Evolutionary conservation across 2,888 invertebrate genomes (phyloP).

Genomic region (Phragmatobia fuliginosa): DNA sequence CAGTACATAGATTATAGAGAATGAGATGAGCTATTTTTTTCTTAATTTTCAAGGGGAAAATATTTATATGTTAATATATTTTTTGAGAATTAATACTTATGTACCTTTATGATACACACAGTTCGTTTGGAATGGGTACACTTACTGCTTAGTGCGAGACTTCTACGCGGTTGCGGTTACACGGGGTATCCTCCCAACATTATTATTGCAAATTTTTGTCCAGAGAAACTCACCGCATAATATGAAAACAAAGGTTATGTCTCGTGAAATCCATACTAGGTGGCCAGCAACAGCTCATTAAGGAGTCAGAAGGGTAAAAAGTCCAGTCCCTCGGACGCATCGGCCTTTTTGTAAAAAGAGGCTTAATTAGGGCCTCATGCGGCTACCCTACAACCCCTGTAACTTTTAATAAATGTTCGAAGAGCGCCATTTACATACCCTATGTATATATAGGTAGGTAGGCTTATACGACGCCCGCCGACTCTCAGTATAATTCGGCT

Average conservation of each 20-base stretch:
- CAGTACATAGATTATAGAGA: background rate
- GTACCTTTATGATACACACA: background rate
- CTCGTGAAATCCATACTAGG: constrained; percentile 78
- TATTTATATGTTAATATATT: background rate
- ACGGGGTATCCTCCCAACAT: constrained; percentile 43
- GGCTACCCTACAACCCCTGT: constrained; percentile 85
- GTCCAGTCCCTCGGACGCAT: constrained; percentile 70
- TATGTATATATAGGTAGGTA: constrained; percentile 46
- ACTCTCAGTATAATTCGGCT: constrained; percentile 19
- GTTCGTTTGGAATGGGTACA: background rate
- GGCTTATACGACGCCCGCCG: constrained; percentile 31
- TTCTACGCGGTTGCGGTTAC: constrained; percentile 23
- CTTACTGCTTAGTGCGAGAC: constrained; percentile 16
- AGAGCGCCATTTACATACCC: constrained; percentile 70
- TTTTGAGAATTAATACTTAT: background rate
- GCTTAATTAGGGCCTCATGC: constrained; percentile 86
- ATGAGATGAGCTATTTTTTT: too few species aligned
- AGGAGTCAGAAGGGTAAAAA: constrained; percentile 84
- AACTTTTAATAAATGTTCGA: constrained; percentile 87
- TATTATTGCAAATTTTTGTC: constrained; percentile 62
- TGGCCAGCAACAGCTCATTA: constrained; percentile 82
- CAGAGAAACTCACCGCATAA: constrained; percentile 63
- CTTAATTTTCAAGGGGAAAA: too few species aligned
- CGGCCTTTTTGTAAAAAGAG: constrained; percentile 83
- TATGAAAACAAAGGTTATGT: constrained; percentile 74